These are phyloP conservation scores for Poeciliopsis paucimaculata DNA, from an alignment of 2,797 vertebrate genomes.

Conservation along the genomic window DNA sequence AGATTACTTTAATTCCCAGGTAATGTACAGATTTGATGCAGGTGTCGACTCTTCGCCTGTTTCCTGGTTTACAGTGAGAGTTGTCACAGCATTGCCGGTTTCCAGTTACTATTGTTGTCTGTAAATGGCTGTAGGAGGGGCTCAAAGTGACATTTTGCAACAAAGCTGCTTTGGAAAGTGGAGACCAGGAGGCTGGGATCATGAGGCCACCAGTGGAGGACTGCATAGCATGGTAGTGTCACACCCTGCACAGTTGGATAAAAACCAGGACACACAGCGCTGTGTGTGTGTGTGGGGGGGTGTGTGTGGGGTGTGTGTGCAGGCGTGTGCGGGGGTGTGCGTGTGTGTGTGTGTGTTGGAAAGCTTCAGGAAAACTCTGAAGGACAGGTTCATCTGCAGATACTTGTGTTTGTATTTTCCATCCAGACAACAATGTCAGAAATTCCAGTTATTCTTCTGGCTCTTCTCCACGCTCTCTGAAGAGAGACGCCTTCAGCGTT, in stretches of 20 bases:
- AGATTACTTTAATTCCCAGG: background rate
- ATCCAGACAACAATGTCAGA: constrained; percentile 11
- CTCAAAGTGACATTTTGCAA: constrained; percentile 64
- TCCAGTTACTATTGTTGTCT: constrained; percentile 71
- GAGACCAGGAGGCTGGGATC: constrained; percentile 36
- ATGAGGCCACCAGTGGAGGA: constrained; percentile 46
- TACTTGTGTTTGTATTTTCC: background rate
- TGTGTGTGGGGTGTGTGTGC: too few species aligned
- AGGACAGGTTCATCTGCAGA: background rate
- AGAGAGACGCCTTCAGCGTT: constrained; percentile 42
- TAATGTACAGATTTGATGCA: constrained; percentile 11
- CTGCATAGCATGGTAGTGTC: constrained; percentile 43
- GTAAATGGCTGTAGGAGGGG: constrained; percentile 66
- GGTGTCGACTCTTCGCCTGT: constrained; percentile 3
- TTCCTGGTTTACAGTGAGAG: constrained; percentile 11
- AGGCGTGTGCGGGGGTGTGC: too few species aligned
- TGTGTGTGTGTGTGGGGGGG: constrained; percentile 20
- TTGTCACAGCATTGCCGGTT: constrained; percentile 42
- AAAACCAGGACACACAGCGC: constrained; percentile 14
- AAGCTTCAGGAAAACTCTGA: constrained; percentile 22
- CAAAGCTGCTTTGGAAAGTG: constrained; percentile 68
- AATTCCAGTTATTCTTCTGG: constrained; percentile 34
- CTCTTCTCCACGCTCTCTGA: background rate
- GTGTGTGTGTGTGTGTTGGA: constrained; percentile 11
- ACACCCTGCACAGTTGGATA: constrained; percentile 49